A percentile compares a stretch with the other conserved stretches of the same genome.
Evolutionary conservation across 2,888 invertebrate species (phyloP).

Genomic region (Ernsta delagoae): DNA sequence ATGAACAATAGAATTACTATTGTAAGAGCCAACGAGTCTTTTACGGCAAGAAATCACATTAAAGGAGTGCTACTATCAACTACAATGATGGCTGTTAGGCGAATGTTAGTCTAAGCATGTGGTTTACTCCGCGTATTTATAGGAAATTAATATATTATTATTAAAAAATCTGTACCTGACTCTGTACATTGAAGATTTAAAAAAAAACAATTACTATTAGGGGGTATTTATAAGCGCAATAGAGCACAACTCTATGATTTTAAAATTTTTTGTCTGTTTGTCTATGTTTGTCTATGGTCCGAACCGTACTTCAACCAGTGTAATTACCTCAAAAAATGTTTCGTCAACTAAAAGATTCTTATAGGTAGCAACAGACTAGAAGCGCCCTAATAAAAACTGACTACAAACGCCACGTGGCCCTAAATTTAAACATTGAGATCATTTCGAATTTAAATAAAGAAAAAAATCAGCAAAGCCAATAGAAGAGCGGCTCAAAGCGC

Average conservation of each 20-base stretch:
- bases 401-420: neutral
- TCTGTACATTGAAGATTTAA: too few relatives aligned
- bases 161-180: too few relatives aligned
- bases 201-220: too few relatives aligned
- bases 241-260: too few relatives aligned
- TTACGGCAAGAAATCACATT: slow-evolving; percentile 30
- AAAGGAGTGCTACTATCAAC: slow-evolving; percentile 20
- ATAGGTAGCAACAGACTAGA: neutral
- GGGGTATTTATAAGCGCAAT: too few relatives aligned
- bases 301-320: too few relatives aligned
- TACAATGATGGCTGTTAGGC: slow-evolving; percentile 20
- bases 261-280: too few relatives aligned
- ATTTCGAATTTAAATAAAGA: slow-evolving; percentile 30
- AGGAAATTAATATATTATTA: too few relatives aligned
- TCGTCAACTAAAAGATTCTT: neutral
- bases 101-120: neutral
- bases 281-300: too few relatives aligned
- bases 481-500: slow-evolving; percentile 37
- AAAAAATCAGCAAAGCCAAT: slow-evolving; percentile 12
- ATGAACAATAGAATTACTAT: slow-evolving; percentile 33
- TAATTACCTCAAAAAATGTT: too few relatives aligned
- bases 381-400: slow-evolving; percentile 7
- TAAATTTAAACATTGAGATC: slow-evolving; percentile 3
- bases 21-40: slow-evolving; percentile 31
- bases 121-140: neutral